A percentile compares a stretch with the other conserved stretches of the same genome.
Evolutionary conservation across 2,888 invertebrate genomes (phyloP).

Genomic region (Argyresthia albistria): DNA sequence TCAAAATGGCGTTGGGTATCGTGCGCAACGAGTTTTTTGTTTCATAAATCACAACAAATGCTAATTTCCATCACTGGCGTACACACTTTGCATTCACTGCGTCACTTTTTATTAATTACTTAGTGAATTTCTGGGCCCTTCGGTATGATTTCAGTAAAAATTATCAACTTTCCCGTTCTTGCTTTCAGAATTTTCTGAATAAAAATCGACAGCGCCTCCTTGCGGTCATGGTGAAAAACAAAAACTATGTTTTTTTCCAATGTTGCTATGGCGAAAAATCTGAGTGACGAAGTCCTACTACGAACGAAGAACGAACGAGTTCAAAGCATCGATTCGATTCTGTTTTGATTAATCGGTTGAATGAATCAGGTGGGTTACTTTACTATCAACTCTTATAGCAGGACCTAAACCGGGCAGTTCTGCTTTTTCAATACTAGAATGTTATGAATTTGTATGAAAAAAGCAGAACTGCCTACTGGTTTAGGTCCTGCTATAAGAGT

Average conservation of each 20-base stretch:
- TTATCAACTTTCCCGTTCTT: slow-evolving; percentile 65
- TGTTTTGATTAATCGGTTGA: no score
- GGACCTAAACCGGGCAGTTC: no score
- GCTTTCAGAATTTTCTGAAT: slow-evolving; percentile 15
- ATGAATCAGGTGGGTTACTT: no score
- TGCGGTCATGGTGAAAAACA: slow-evolving; percentile 1
- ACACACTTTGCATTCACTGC: slow-evolving; percentile 40
- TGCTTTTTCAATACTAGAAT: no score
- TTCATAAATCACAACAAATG: slow-evolving; percentile 29
- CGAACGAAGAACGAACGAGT: no score
- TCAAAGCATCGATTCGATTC: no score
- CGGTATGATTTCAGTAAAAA: slow-evolving; percentile 49
- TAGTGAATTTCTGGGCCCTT: slow-evolving; percentile 25
- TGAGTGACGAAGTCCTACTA: not conserved
- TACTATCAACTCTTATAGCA: no score
- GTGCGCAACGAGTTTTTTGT: slow-evolving; percentile 73
- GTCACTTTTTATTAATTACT: slow-evolving; percentile 37
- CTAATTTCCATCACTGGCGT: slow-evolving; percentile 35
- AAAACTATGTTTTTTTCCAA: not conserved
- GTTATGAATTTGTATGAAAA: no score
- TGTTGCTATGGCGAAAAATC: not conserved
- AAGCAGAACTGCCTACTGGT: no score
- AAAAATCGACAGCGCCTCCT: slow-evolving; percentile 14
- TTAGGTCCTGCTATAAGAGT: no score
- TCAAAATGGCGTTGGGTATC: slow-evolving; percentile 74